These are phyloP conservation scores for Carterocephalus palaemon DNA, from an alignment of 2,888 invertebrate species.

Conservation along the genomic window DNA sequence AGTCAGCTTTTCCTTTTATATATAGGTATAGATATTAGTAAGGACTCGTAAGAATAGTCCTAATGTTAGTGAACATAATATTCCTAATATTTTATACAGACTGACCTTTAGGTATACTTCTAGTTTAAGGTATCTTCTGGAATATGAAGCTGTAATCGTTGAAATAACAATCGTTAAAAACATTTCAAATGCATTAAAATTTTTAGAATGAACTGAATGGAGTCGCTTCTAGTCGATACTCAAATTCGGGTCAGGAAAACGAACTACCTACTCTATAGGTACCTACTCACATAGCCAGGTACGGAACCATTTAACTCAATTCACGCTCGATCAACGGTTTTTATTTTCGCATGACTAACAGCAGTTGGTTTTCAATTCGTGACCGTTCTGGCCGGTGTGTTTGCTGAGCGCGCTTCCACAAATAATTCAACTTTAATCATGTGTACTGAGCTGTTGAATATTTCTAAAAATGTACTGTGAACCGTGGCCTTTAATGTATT, in stretches of 20 bases:
- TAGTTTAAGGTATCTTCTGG: too few relatives aligned
- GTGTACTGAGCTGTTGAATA: too few relatives aligned
- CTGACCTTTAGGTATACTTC: too few relatives aligned
- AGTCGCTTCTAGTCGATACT: constrained; percentile 2
- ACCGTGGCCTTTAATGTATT: too few relatives aligned
- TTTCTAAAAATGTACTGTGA: too few relatives aligned
- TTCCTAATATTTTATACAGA: too few relatives aligned
- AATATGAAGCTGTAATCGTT: too few relatives aligned
- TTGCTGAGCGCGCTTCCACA: constrained; percentile 51
- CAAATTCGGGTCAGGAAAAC: constrained; percentile 14
- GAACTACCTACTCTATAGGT: background rate
- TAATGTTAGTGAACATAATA: too few relatives aligned
- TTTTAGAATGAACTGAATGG: background rate
- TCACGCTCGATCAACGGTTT: constrained; percentile 27
- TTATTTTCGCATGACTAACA: constrained; percentile 54
- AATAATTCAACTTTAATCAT: constrained; percentile 61
- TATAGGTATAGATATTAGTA: too few relatives aligned
- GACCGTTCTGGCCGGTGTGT: constrained; percentile 61
- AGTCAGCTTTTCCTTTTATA: too few relatives aligned
- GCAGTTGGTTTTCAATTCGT: constrained; percentile 66
- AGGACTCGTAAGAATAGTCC: too few relatives aligned
- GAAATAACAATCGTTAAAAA: background rate
- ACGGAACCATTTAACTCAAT: constrained; percentile 15
- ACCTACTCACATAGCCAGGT: constrained; percentile 8
- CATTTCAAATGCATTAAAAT: background rate